Base-by-base conservation (phyloP, 92 coral and sea anemone species). In the Umimayanthus kanabou region DNA sequence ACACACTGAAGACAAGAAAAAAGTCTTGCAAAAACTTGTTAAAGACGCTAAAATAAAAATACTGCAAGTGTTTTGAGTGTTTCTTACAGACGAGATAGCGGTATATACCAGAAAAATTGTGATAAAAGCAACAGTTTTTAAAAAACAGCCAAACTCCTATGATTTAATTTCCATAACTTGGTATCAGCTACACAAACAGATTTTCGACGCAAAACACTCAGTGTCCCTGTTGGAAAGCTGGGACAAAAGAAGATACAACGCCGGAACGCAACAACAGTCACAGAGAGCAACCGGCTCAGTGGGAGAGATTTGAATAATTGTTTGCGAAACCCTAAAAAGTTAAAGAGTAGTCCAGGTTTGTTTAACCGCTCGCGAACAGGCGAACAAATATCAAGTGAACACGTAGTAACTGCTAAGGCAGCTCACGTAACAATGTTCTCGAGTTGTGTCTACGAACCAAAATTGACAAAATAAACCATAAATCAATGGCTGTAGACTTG, bases 381-480 rank as follows among this genome's bases (percentile, higher is more conserved):
- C 9, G 69, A 61, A 23, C 26, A 25, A 80, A 53, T 39, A 53
- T 55, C 84, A 80, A 80, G 45, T 80, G 84, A 80, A 23, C 84
- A 80, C 20, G 39, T 30, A 55, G 45, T 9, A 22, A 16, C n/a
- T 61, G 26, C 26, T 20, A 13, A 16, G 58, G 18, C n/a, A 33
- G 39, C 43, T 18, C 84, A 80, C 45, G 49, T 80, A 40, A 80
- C 69, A 29, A 30, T 30, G 15, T 50, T 45, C 26, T 3, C 30
- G 57, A 80, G 84, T 80, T 80, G 67, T 80, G 84, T 80, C 84
- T 80, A 80, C 70, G 49, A 57, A 29, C 13, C 71, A 30, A 80
- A 80, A 23, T 80, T 80, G 42, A 57, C 47, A 39, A n/a, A 40
- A 39, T 76, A 76, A 39, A 42, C 47, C n/a, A 22, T 78, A 45